These are phyloP conservation scores for Lordiphosa andalusiaca DNA, from an alignment of 2,888 invertebrate species.

Conservation along the genomic window DNA sequence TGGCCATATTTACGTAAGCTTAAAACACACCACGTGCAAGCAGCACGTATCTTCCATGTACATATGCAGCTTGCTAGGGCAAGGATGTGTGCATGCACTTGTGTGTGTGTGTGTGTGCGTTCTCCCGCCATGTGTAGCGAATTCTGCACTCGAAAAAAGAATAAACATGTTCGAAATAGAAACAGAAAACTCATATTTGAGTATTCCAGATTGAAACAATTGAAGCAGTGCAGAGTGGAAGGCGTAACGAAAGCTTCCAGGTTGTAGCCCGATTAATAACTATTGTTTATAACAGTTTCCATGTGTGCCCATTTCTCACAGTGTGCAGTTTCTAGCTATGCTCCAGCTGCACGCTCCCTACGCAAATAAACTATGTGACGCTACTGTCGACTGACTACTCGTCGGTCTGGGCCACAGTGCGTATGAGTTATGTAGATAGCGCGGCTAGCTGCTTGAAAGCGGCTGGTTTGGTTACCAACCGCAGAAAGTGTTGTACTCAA, in stretches of 20 bases:
- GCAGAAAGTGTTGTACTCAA: slow-evolving; percentile 49
- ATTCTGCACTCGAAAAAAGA: slow-evolving; percentile 22
- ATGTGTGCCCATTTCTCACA: no score
- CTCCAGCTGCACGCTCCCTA: slow-evolving; percentile 22
- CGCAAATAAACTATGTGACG: slow-evolving; percentile 36
- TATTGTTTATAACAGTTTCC: no score
- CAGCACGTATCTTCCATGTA: slow-evolving; percentile 4
- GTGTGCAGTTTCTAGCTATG: slow-evolving; percentile 18
- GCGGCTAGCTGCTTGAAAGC: slow-evolving; percentile 20
- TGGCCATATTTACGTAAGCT: slow-evolving; percentile 39
- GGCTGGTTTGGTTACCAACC: slow-evolving; percentile 27
- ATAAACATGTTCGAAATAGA: no score
- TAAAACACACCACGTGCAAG: slow-evolving; percentile 33
- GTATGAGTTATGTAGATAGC: slow-evolving; percentile 68
- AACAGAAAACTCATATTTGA: no score
- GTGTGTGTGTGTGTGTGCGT: slow-evolving; percentile 8
- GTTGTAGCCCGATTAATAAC: no score
- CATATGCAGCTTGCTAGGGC: not conserved
- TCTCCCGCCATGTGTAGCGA: slow-evolving; percentile 33
- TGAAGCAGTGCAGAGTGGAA: no score
- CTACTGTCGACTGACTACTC: slow-evolving; percentile 1
- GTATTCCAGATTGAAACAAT: no score
- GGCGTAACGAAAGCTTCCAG: no score
- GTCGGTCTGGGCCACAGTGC: slow-evolving; percentile 36
- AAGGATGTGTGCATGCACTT: not conserved